Evolutionary conservation across 2,113 vertebrate species (phyloP).

Genomic region (Tupaia chinensis): DNA sequence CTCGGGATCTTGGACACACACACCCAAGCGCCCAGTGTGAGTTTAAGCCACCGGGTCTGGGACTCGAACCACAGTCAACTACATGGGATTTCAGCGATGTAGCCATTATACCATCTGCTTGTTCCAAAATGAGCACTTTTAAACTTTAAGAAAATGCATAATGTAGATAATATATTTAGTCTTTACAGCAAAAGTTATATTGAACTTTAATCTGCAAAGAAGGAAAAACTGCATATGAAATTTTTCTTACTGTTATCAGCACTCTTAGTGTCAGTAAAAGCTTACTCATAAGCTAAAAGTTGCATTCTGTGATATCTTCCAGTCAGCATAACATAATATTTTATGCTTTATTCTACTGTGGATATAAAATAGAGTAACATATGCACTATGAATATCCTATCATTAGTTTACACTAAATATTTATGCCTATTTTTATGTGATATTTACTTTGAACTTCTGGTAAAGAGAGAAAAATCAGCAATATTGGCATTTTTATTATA

Average conservation of each 20-base stretch:
- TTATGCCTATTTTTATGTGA: background rate
- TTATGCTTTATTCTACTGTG: constrained; percentile 9
- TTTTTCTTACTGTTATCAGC: background rate
- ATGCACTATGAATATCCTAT: background rate
- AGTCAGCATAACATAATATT: background rate
- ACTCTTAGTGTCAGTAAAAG: background rate
- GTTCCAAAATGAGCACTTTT: background rate
- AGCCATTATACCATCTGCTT: too few species aligned
- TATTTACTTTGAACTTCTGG: constrained; percentile 7
- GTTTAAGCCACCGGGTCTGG: too few species aligned
- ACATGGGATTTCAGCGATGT: too few species aligned
- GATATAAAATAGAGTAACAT: background rate
- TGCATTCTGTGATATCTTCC: background rate
- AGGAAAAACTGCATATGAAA: background rate
- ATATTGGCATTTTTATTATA: constrained; percentile 3
- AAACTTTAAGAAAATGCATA: background rate
- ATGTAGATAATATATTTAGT: background rate
- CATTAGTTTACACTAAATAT: constrained; percentile 40
- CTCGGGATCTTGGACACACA: too few species aligned
- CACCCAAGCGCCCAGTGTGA: too few species aligned
- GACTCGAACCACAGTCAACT: too few species aligned
- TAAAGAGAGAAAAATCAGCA: background rate
- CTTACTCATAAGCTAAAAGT: background rate
- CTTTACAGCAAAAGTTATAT: background rate
- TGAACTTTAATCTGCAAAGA: constrained; percentile 11